These are phyloP conservation scores for Melitaea cinxia DNA, from an alignment of 1,140 invertebrate species.

Conservation along the genomic window DNA sequence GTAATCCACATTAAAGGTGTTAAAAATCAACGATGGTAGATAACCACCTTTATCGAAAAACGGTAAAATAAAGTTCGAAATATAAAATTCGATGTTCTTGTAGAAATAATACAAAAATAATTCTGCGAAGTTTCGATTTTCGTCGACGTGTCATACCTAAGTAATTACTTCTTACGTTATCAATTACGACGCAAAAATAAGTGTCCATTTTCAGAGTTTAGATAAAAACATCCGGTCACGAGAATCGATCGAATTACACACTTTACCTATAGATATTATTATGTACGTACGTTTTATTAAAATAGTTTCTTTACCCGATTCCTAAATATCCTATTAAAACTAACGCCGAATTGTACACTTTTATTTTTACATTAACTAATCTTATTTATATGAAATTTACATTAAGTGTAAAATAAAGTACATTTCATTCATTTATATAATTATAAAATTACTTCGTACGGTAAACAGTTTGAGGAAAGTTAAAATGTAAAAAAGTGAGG, in stretches of 20 bases:
- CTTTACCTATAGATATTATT: background rate
- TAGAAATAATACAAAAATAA: background rate
- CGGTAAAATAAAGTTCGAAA: background rate
- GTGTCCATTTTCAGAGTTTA: constrained; percentile 40
- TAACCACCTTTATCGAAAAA: too few relatives aligned
- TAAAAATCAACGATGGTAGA: too few relatives aligned
- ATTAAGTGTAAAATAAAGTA: too few relatives aligned
- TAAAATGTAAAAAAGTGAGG: too few relatives aligned
- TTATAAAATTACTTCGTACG: too few relatives aligned
- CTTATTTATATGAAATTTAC: too few relatives aligned
- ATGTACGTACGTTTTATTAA: background rate
- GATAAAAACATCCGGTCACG: constrained; percentile 51
- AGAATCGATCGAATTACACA: constrained; percentile 40
- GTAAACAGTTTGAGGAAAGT: too few relatives aligned
- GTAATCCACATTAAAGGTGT: too few relatives aligned
- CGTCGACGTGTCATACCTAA: constrained; percentile 21
- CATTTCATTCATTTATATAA: too few relatives aligned
- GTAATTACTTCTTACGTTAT: constrained; percentile 18
- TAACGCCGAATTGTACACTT: too few relatives aligned
- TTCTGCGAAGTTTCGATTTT: constrained; percentile 7
- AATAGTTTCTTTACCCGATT: background rate
- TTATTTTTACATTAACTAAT: too few relatives aligned
- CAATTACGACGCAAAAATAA: constrained; percentile 15
- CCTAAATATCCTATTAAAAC: too few relatives aligned
- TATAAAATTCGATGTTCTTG: background rate